Evolutionary conservation across 2,888 invertebrate species (phyloP).

Genomic region (Mermis nigrescens): DNA sequence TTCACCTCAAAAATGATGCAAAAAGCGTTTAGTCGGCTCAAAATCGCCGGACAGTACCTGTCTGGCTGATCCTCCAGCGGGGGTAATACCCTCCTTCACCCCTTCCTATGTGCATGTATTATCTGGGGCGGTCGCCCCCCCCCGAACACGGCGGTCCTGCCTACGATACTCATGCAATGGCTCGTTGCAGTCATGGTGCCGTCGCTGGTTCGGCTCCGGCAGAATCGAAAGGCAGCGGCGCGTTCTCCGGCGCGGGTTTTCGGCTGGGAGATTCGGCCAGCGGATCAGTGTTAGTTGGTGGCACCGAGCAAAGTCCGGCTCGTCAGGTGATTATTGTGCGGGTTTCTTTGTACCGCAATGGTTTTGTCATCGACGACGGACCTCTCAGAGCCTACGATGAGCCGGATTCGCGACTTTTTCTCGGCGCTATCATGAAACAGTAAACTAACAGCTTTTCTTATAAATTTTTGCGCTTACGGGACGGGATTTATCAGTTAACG

Average conservation of each 20-base stretch:
- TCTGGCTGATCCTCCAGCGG: too few species aligned
- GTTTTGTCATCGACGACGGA: background rate
- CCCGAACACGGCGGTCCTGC: too few species aligned
- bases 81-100: too few species aligned
- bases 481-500: too few species aligned
- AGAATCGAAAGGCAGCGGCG: background rate
- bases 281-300: background rate
- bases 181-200: background rate
- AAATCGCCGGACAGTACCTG: too few species aligned
- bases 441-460: too few species aligned
- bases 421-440: background rate
- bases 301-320: background rate
- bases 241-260: background rate
- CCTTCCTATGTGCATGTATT: too few species aligned
- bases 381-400: background rate
- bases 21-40: too few species aligned
- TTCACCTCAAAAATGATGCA: too few species aligned
- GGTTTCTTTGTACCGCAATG: background rate
- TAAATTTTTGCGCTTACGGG: too few species aligned
- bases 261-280: background rate
- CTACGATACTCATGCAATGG: too few species aligned
- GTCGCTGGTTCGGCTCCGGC: background rate
- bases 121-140: too few species aligned
- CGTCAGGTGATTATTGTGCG: background rate
- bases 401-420: background rate